Evolutionary conservation across 2,888 invertebrate species (phyloP).

Genomic region (Nematopogon swammerdamellus): DNA sequence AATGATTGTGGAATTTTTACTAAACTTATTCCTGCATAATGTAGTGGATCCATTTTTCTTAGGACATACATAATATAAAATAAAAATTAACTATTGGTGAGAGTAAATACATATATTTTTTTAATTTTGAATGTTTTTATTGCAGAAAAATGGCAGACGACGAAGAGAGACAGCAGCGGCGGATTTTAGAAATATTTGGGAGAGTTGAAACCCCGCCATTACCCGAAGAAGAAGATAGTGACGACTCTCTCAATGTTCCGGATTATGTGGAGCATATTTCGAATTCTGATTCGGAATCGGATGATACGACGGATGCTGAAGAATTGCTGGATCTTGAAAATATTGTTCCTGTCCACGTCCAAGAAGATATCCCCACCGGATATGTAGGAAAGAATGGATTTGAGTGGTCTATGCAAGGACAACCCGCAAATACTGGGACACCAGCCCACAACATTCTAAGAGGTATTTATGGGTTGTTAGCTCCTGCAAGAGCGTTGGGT

Average conservation of each 20-base stretch:
- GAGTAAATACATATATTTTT: background rate
- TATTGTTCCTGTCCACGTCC: background rate
- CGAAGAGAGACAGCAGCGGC: background rate
- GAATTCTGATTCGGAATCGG: background rate
- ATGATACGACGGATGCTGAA: background rate
- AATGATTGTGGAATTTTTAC: background rate
- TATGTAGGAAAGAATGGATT: background rate
- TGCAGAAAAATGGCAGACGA: background rate
- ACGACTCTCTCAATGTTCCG: background rate
- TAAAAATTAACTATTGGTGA: background rate
- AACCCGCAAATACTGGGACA: background rate
- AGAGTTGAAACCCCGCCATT: background rate
- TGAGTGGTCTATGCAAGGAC: background rate
- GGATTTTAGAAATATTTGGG: background rate
- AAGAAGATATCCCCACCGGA: background rate
- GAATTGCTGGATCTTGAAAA: background rate
- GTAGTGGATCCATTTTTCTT: background rate
- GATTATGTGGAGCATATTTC: background rate
- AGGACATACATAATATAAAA: background rate
- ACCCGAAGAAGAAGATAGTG: background rate
- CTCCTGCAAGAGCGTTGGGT: background rate
- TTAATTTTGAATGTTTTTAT: too few species aligned
- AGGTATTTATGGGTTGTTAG: background rate
- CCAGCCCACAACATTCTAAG: background rate
- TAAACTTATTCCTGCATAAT: background rate